Conservation (phyloP, 2,113 vertebrate genomes). For the Edolisoma coerulescens region DNA sequence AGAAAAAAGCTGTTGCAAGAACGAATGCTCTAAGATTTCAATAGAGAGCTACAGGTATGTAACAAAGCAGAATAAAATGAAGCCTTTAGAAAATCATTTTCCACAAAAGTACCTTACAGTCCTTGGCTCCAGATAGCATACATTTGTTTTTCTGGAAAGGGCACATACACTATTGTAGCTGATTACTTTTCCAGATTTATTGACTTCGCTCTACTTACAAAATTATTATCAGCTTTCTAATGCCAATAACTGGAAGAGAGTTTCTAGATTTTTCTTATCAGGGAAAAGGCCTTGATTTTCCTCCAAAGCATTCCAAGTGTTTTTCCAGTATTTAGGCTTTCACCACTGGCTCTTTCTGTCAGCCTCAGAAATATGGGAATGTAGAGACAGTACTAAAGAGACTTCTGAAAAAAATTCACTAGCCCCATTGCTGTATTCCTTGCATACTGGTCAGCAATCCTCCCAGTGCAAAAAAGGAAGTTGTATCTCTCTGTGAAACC, state of each 20-base stretch:
- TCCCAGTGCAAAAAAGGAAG: neutral
- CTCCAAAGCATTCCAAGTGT: neutral
- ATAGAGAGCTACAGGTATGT: neutral
- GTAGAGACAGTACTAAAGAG: neutral
- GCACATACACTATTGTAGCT: neutral
- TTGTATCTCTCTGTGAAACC: neutral
- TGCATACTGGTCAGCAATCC: neutral
- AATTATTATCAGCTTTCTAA: neutral
- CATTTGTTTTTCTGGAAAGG: neutral
- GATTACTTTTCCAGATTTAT: constrained; percentile 8
- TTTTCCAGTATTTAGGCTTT: neutral
- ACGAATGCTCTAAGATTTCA: neutral
- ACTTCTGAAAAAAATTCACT: neutral
- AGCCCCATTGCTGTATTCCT: neutral
- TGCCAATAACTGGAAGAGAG: neutral
- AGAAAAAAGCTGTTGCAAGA: neutral
- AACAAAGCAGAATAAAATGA: neutral
- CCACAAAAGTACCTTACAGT: neutral
- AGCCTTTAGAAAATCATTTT: neutral
- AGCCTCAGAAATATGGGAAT: neutral
- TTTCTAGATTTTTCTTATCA: neutral
- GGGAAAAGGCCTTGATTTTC: neutral
- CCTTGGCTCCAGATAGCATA: neutral
- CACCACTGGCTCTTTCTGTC: neutral
- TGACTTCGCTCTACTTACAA: neutral